These are phyloP conservation scores for Anastrepha obliqua DNA, from an alignment of 1,140 invertebrate species.

Conservation along the genomic window DNA sequence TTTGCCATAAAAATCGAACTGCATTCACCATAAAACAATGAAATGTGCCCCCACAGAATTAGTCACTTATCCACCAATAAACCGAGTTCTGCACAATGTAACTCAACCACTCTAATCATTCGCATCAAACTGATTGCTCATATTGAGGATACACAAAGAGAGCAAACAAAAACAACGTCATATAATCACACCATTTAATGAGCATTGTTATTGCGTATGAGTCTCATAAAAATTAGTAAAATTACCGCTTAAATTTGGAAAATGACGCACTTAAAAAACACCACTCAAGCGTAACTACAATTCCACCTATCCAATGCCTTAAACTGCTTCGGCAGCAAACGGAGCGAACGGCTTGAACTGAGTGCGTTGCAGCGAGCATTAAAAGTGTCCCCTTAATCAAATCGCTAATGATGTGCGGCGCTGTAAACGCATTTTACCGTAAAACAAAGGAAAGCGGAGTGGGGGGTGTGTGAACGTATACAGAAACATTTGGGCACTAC, in stretches of 20 bases:
- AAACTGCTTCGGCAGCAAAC: not conserved
- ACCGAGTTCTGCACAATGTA: too few species aligned
- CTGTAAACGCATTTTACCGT: not conserved
- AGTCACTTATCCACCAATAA: too few species aligned
- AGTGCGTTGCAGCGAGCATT: constrained; percentile 9
- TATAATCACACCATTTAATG: constrained; percentile 23
- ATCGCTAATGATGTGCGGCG: constrained; percentile 39
- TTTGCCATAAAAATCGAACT: too few species aligned
- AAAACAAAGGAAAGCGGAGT: not conserved
- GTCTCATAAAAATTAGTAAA: constrained; percentile 43
- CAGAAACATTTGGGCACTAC: not conserved
- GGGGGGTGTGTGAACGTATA: not conserved
- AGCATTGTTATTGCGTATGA: not conserved
- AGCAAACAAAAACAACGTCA: too few species aligned
- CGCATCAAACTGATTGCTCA: too few species aligned
- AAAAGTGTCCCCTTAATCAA: constrained; percentile 34
- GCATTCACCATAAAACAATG: too few species aligned
- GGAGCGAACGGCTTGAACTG: not conserved
- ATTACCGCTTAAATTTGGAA: constrained; percentile 28
- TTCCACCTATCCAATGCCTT: not conserved
- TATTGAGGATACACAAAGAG: not conserved
- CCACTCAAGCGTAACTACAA: not conserved
- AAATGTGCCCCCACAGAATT: too few species aligned
- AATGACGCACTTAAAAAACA: constrained; percentile 32
- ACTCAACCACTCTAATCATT: not conserved